A percentile compares a stretch with the other conserved stretches of the same genome.
These are phyloP conservation scores for Steinernema khuongi DNA, from an alignment of 1,140 invertebrate species.

Conservation along the genomic window DNA sequence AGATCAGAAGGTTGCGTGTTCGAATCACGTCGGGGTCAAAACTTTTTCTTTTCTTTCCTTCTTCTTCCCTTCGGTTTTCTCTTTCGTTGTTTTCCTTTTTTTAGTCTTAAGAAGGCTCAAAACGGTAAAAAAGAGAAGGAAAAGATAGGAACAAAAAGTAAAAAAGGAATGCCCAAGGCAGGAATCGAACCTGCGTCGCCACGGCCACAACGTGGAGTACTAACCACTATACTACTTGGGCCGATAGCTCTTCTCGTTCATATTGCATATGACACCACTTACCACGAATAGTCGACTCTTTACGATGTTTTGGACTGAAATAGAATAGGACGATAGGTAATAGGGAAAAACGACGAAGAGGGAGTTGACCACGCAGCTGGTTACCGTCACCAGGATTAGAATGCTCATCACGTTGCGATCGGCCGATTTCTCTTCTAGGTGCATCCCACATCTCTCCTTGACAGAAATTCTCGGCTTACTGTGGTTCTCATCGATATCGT, in stretches of 20 bases:
- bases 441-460: neutral
- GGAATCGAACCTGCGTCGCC: slow-evolving; percentile 22
- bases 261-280: neutral
- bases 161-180: slow-evolving; percentile 17
- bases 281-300: neutral
- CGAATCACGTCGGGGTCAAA: too few species aligned
- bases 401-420: slow-evolving; percentile 12
- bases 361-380: slow-evolving; percentile 2
- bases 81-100: too few species aligned
- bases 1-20: too few species aligned
- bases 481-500: neutral
- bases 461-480: neutral
- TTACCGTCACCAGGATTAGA: neutral
- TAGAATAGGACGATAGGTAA: neutral
- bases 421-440: neutral
- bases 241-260: too few species aligned
- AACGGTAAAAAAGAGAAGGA: too few species aligned
- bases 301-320: neutral
- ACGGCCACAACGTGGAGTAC: slow-evolving; percentile 22
- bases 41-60: too few species aligned
- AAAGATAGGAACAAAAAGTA: too few species aligned
- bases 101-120: too few species aligned
- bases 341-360: slow-evolving; percentile 1
- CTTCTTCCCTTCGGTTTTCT: too few species aligned
- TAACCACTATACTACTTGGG: slow-evolving; percentile 23